A percentile compares a stretch with the other conserved stretches of the same genome.
Conservation (phyloP, 2,888 invertebrate genomes). For the Bellardia pandia region DNA sequence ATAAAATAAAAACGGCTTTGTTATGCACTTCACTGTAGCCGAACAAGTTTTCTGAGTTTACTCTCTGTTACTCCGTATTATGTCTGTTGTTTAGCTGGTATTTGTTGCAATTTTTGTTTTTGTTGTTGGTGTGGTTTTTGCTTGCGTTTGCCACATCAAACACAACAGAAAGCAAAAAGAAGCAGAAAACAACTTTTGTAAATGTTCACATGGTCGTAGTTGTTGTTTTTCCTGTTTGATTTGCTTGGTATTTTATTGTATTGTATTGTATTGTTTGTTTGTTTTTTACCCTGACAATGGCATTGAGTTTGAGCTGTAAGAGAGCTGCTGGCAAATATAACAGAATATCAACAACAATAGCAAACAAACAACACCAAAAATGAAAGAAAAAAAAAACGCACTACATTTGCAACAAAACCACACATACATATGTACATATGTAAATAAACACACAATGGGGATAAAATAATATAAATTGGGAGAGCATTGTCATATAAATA, state of each 20-base stretch:
- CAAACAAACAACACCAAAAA: background rate
- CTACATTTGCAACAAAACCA: slow-evolving; percentile 25
- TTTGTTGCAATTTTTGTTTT: slow-evolving; percentile 46
- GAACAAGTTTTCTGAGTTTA: slow-evolving; percentile 40
- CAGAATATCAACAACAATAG: slow-evolving; percentile 21
- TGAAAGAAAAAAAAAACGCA: background rate
- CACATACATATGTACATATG: background rate
- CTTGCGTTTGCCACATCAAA: slow-evolving; percentile 44
- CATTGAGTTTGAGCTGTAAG: slow-evolving; percentile 61
- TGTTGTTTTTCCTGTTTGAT: slow-evolving; percentile 53
- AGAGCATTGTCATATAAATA: background rate
- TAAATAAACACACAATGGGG: background rate
- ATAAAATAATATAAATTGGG: slow-evolving; percentile 3
- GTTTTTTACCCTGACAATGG: slow-evolving; percentile 71
- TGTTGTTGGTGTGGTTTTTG: slow-evolving; percentile 21
- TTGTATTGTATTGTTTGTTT: slow-evolving; percentile 36
- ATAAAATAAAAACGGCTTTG: no score
- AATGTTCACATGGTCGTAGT: slow-evolving; percentile 62
- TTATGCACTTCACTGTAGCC: slow-evolving; percentile 30
- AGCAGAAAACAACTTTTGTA: slow-evolving; percentile 47
- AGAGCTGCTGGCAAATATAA: slow-evolving; percentile 51
- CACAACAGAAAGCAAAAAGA: slow-evolving; percentile 15
- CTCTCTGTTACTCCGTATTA: slow-evolving; percentile 23
- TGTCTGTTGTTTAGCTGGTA: slow-evolving; percentile 54
- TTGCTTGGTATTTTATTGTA: slow-evolving; percentile 46